Conservation (phyloP, 2,888 invertebrate genomes). For the Ectemnius lituratus region DNA sequence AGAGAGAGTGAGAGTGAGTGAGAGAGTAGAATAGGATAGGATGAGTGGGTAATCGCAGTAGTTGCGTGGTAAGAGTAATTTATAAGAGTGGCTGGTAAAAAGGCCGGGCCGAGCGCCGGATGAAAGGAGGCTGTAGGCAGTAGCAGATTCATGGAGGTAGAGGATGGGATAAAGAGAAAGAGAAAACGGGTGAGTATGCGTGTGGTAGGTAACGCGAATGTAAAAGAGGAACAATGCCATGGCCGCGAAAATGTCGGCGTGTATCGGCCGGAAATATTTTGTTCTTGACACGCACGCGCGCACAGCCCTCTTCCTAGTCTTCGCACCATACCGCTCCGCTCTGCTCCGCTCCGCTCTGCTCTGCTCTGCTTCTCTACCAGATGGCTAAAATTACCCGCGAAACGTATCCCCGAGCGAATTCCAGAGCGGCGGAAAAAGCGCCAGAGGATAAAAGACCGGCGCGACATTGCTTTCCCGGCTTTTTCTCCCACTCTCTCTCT, state of each 20-base stretch:
- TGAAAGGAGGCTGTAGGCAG: slow-evolving; percentile 3
- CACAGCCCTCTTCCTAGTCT: no score
- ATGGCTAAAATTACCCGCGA: slow-evolving; percentile 12
- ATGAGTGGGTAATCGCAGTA: no score
- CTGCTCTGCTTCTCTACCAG: not conserved
- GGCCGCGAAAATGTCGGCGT: not conserved
- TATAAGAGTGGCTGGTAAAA: slow-evolving; percentile 8
- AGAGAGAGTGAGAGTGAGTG: no score
- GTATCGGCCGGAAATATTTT: slow-evolving; percentile 18
- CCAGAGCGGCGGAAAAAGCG: slow-evolving; percentile 13
- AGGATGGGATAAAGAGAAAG: no score
- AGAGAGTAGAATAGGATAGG: no score
- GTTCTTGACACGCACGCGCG: slow-evolving; percentile 14
- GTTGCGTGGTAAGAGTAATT: slow-evolving; percentile 3
- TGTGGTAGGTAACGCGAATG: not conserved
- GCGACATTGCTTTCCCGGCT: slow-evolving; percentile 1
- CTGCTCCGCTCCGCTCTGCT: not conserved
- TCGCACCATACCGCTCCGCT: not conserved
- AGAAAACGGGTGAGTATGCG: not conserved
- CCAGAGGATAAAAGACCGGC: slow-evolving; percentile 11
- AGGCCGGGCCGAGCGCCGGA: not conserved
- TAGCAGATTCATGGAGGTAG: no score
- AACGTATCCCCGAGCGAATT: slow-evolving; percentile 15
- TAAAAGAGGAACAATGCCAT: not conserved
- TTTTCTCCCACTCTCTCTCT: not conserved